Evolutionary conservation across 2,888 invertebrate genomes (phyloP).

Genomic region (Tillus elongatus): DNA sequence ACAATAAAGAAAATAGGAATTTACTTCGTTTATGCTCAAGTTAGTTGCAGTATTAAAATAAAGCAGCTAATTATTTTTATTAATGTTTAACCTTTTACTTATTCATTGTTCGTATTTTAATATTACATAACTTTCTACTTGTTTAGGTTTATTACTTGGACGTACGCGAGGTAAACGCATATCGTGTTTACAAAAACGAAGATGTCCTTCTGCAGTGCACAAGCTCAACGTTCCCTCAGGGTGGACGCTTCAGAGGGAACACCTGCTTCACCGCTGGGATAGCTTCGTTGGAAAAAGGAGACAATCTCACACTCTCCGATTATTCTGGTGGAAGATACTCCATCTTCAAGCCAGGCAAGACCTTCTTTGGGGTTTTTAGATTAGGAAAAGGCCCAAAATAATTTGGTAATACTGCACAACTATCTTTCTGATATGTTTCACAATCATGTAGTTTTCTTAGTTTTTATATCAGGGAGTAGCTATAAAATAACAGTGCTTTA

Average conservation of each 20-base stretch:
- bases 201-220: slow-evolving; percentile 66
- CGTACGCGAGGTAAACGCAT: slow-evolving; percentile 66
- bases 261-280: slow-evolving; percentile 67
- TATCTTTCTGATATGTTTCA: too few relatives aligned
- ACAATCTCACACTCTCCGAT: slow-evolving; percentile 60
- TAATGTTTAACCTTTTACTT: too few relatives aligned
- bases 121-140: too few relatives aligned
- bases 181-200: slow-evolving; percentile 57
- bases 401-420: too few relatives aligned
- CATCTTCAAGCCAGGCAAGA: slow-evolving; percentile 64
- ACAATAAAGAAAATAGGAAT: slow-evolving; percentile 62
- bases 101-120: too few relatives aligned
- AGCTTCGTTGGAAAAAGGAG: slow-evolving; percentile 53
- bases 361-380: slow-evolving; percentile 74
- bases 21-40: slow-evolving; percentile 70
- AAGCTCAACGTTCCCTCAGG: slow-evolving; percentile 51
- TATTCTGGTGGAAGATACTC: slow-evolving; percentile 59
- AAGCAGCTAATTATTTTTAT: too few relatives aligned
- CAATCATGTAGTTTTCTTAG: too few relatives aligned
- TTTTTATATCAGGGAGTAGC: too few relatives aligned
- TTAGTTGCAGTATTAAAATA: too few relatives aligned
- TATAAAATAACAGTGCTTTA: too few relatives aligned
- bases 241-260: slow-evolving; percentile 52
- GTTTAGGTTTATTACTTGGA: slow-evolving; percentile 70
- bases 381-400: too few relatives aligned